Evolutionary conservation across 2,113 vertebrate genomes (phyloP), one percentile per base, ranked within the genome.

Genomic region (Syrmaticus mikado): DNA sequence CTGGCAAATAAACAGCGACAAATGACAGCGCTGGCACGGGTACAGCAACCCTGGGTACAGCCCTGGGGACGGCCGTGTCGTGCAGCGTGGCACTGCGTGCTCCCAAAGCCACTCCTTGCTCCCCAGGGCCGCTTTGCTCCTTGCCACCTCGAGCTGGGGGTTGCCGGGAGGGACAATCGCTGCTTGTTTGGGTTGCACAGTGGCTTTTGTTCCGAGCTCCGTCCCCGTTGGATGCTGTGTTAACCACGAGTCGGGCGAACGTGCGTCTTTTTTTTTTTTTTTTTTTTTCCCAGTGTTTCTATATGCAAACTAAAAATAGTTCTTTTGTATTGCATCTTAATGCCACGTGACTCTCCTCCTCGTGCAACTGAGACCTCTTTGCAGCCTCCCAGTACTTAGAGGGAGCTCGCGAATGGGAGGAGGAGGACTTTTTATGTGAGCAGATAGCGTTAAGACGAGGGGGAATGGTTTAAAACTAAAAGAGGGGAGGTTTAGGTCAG

Each of bases 121-220:
- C 52, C 27, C 15, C 5, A 10, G 15, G 52, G 52, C 27, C 27
- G 17, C 52, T 53, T 53, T 53, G 52, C 52, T 28, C 10, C 52
- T 53, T 16, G 14, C 27, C 52, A 53, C 52, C 67, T 87, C 79
- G 80, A 80, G 85, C 64, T 55, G 5, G 21, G 62, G 50, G 84
- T 93, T 70, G 86, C 86, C 66, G 17, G 4, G 36, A 30, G 94
- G 92, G 94, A 90, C 91, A 91, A n/a, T 83, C 4, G 3, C 24
- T 45, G 11, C 87, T 95, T 89, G 91, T 76, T 93, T 58, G 20
- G 71, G 70, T 79, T 71, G 94, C 84, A 89, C 61, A 66, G 72
- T 72, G 60, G 57, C 85, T 96, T 95, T 95, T 90, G 89, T 96
- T 91, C 78, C 11, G 3, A 32, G 87, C 87, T 66, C 55, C 66